Conservation (phyloP, 2,888 invertebrate genomes). For the Magallana nippona region DNA sequence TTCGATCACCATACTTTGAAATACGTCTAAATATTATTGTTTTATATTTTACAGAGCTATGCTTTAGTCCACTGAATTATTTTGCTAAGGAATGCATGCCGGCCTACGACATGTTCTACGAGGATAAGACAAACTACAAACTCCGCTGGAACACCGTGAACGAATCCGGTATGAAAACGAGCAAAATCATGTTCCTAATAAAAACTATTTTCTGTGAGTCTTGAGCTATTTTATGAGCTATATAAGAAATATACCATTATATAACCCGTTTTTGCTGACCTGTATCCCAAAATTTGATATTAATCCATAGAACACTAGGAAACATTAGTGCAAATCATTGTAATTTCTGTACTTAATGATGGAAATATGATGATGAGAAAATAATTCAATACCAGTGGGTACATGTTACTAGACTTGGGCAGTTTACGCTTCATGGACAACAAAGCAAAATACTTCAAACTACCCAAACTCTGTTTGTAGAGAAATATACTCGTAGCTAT, state of each 20-base stretch:
- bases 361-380: too few relatives aligned
- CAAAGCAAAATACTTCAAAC: too few relatives aligned
- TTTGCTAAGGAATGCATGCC: conserved; percentile 54
- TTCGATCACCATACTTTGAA: background rate
- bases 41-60: conserved; percentile 48
- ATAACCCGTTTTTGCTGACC: background rate
- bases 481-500: too few relatives aligned
- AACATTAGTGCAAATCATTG: too few relatives aligned
- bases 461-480: too few relatives aligned
- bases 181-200: background rate
- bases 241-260: background rate
- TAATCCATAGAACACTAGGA: too few relatives aligned
- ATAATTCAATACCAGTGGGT: too few relatives aligned
- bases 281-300: too few relatives aligned
- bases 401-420: too few relatives aligned
- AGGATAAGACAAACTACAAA: conserved; percentile 52
- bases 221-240: background rate
- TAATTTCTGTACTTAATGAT: too few relatives aligned
- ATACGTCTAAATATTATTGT: background rate
- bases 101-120: conserved; percentile 50
- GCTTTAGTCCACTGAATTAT: conserved; percentile 51
- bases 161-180: conserved; percentile 41
- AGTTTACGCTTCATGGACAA: too few relatives aligned
- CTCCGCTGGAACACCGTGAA: conserved; percentile 53
- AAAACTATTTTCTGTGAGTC: background rate